Evolutionary conservation across 2,888 invertebrate genomes (phyloP), one percentile per base, ranked within the genome.

Genomic region (Belgica antarctica): DNA sequence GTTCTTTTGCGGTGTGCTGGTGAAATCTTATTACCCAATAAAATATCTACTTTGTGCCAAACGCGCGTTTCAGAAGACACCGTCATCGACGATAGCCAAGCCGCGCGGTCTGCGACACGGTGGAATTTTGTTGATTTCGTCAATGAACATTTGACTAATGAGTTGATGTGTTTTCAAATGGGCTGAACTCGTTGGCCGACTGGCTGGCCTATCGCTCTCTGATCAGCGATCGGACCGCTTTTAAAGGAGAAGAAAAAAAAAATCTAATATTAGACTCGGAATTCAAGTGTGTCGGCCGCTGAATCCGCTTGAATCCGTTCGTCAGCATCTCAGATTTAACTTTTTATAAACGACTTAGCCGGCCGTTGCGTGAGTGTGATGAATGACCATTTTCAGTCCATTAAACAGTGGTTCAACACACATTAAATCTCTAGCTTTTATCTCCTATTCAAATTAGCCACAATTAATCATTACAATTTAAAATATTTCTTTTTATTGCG

Each of bases 31-130:
- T 24, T 24, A 59, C 27, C 68, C 28, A 68, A 68, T 68, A 68
- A 68, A 68, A 68, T 68, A 68, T 68, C 68, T 52, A 68, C 68
- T 68, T 68, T 68, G 46, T 46, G 52, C 31, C 52, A 59, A 59
- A 59, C 3, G 12, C 8, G 22, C 27, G 25, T 59, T 59, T n/a
- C n/a, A n/a, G n/a, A n/a, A n/a, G 17, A 57, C 68, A 65, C 46
- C 63, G 52, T 68, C 68, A 68, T 68, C 34, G n/a, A 15, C 46
- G 59, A 12, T 59, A n/a, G 27, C 3, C 59, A 59, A 59, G 27
- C n/a, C 59, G 25, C 59, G 59, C 25, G 27, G 27, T 59, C 25
- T 22, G 27, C 25, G 7, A 27, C 25, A n/a, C n/a, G n/a, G n/a
- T n/a, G n/a, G n/a, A n/a, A n/a, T n/a, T n/a, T n/a, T n/a, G n/a